Conservation (phyloP, 2,113 vertebrate species). For the Xenopus borealis region DNA sequence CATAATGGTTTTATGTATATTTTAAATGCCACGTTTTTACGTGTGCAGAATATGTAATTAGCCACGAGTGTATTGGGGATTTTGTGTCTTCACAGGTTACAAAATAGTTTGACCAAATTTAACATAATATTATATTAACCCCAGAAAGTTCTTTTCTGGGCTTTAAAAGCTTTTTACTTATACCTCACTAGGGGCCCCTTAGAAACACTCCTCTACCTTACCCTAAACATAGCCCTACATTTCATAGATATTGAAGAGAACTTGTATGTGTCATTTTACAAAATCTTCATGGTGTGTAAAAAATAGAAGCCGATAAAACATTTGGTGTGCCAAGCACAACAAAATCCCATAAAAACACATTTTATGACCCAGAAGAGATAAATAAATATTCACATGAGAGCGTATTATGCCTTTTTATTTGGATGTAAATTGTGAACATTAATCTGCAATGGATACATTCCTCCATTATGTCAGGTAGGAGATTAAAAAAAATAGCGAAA, state of each 20-base stretch:
- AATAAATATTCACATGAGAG: slow-evolving; percentile 1
- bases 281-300: neutral
- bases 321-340: neutral
- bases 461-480: neutral
- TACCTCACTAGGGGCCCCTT: too few relatives aligned
- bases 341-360: neutral
- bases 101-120: neutral
- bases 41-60: slow-evolving; percentile 39
- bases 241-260: too few relatives aligned
- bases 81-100: slow-evolving; percentile 1
- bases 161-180: too few relatives aligned
- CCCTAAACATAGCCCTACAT: too few relatives aligned
- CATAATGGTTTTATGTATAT: slow-evolving; percentile 40
- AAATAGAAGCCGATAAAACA: neutral
- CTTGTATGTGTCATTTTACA: too few relatives aligned
- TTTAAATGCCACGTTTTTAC: slow-evolving; percentile 27
- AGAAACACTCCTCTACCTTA: too few relatives aligned
- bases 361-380: neutral
- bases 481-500: neutral
- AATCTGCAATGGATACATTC: neutral
- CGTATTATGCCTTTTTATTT: neutral
- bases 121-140: too few relatives aligned
- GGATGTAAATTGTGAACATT: neutral
- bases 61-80: slow-evolving; percentile 26
- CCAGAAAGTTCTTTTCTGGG: too few relatives aligned